Conservation (phyloP, 1,140 invertebrate genomes). For the Philotrypesis tridentata region DNA sequence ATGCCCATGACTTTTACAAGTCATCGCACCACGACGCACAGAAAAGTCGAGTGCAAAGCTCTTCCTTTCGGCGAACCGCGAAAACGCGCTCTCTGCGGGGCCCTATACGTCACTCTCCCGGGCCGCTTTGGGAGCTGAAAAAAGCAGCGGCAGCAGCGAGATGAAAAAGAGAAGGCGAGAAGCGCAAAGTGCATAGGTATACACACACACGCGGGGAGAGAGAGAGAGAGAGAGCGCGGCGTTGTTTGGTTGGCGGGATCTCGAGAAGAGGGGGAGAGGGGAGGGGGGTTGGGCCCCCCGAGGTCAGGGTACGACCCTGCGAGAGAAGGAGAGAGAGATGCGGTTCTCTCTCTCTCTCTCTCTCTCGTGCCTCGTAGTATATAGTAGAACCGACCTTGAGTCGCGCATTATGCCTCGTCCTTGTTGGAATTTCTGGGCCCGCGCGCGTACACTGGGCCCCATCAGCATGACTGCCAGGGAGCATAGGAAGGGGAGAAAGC, state of each 20-base stretch:
- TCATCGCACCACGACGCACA: no score
- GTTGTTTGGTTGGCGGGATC: neutral
- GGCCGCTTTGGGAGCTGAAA: neutral
- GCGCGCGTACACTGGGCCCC: conserved; percentile 59
- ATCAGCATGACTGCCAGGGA: conserved; percentile 64
- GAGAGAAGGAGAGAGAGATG: conserved; percentile 31
- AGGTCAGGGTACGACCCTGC: conserved; percentile 67
- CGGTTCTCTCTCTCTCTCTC: no score
- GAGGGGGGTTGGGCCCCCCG: conserved; percentile 51
- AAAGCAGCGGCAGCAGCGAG: neutral
- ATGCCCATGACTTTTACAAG: no score
- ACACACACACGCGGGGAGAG: neutral
- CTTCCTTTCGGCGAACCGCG: neutral
- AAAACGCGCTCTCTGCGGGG: neutral
- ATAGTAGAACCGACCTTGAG: conserved; percentile 73
- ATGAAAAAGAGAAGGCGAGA: conserved; percentile 36
- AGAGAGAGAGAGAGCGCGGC: neutral
- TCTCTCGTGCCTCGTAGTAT: conserved; percentile 69
- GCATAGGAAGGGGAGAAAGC: conserved; percentile 6
- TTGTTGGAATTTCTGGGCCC: conserved; percentile 73
- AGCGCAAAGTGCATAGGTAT: conserved; percentile 43
- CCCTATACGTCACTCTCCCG: neutral
- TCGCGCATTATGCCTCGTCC: conserved; percentile 71
- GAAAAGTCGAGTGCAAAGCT: no score
- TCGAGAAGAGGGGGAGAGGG: conserved; percentile 1